Conservation (phyloP, 2,888 invertebrate species). For the Campaea margaritaria region DNA sequence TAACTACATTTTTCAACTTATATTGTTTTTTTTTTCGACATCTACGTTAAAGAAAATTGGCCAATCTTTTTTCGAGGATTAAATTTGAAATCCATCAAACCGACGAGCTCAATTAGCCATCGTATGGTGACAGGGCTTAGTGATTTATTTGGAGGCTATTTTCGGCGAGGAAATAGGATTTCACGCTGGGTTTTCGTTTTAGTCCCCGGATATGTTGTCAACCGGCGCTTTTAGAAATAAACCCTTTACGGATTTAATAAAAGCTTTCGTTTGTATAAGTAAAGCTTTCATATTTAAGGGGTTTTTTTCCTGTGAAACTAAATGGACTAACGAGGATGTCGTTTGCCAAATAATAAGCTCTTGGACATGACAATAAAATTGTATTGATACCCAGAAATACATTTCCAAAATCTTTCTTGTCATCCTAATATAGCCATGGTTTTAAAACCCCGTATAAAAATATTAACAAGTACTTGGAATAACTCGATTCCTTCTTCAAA, state of each 20-base stretch:
- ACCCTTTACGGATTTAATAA: too few species aligned
- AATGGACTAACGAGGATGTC: too few species aligned
- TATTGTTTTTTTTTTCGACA: neutral
- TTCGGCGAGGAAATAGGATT: constrained; percentile 28
- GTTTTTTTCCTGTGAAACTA: too few species aligned
- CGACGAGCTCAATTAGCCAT: constrained; percentile 30
- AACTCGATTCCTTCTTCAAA: too few species aligned
- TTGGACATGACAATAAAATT: too few species aligned
- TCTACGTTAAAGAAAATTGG: constrained; percentile 3
- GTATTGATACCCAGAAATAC: too few species aligned
- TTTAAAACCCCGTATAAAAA: too few species aligned
- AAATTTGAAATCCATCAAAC: constrained; percentile 29
- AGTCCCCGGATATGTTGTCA: neutral
- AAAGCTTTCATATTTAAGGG: too few species aligned
- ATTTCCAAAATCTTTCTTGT: too few species aligned
- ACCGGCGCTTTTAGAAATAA: neutral
- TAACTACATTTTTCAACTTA: neutral
- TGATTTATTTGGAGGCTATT: constrained; percentile 36
- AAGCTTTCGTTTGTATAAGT: neutral
- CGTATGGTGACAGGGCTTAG: constrained; percentile 32
- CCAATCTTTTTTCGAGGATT: constrained; percentile 15
- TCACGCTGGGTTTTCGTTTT: constrained; percentile 9
- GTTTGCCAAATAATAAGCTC: too few species aligned
- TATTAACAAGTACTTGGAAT: too few species aligned
- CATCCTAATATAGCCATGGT: too few species aligned